These are phyloP conservation scores for Kuschelorhynchus macadamiae DNA, from an alignment of 2,888 invertebrate genomes.

Conservation along the genomic window DNA sequence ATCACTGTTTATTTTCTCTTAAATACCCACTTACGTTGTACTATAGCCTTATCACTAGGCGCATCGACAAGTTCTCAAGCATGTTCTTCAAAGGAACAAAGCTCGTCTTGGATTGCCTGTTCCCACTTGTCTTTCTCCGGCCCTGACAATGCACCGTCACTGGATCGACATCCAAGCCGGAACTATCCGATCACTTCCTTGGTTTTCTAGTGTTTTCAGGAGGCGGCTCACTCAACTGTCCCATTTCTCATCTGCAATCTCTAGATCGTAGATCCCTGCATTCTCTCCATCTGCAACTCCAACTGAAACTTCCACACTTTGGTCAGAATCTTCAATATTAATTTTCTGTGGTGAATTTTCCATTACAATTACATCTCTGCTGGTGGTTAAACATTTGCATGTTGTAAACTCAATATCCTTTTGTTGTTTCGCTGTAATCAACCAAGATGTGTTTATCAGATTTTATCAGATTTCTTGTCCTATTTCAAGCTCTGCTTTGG, in stretches of 20 bases:
- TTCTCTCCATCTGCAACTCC: neutral
- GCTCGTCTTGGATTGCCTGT: slow-evolving; percentile 57
- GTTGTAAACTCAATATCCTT: slow-evolving; percentile 35
- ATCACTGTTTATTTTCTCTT: slow-evolving; percentile 46
- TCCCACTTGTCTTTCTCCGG: slow-evolving; percentile 51
- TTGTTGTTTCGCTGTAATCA: too few relatives aligned
- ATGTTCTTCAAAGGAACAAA: slow-evolving; percentile 26
- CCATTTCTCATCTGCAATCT: neutral
- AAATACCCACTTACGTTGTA: slow-evolving; percentile 59
- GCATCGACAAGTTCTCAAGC: slow-evolving; percentile 55
- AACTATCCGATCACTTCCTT: neutral
- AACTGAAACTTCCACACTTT: too few relatives aligned
- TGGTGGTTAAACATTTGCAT: too few relatives aligned
- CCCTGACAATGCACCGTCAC: slow-evolving; percentile 21
- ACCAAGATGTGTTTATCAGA: slow-evolving; percentile 34
- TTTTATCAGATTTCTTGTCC: slow-evolving; percentile 55
- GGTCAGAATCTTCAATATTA: too few relatives aligned
- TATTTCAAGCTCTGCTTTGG: slow-evolving; percentile 57
- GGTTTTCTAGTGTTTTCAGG: neutral
- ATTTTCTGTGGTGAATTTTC: too few relatives aligned
- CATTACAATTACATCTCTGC: too few relatives aligned
- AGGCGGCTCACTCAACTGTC: neutral
- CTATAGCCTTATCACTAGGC: slow-evolving; percentile 51
- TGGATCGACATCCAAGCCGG: slow-evolving; percentile 9
- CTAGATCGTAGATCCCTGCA: neutral